These are phyloP conservation scores for Sussaba pulchella DNA, from an alignment of 2,888 invertebrate species.

Conservation along the genomic window DNA sequence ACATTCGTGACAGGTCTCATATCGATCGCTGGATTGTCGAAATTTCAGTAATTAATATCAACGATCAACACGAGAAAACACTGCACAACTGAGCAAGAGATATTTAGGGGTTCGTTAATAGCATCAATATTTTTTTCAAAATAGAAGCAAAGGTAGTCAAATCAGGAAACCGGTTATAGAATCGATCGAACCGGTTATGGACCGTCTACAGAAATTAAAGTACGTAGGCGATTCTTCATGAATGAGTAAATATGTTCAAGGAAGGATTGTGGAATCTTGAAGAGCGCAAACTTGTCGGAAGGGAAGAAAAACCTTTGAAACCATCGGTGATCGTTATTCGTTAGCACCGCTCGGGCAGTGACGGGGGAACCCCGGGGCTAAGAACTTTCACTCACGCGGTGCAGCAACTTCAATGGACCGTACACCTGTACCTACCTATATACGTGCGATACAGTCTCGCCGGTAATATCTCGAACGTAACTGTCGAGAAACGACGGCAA, in stretches of 20 bases:
- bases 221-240: no score
- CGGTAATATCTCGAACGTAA: not conserved
- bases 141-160: no score
- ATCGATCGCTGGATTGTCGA: no score
- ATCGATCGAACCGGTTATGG: no score
- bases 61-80: no score
- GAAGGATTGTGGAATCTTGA: not conserved
- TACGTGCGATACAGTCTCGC: not conserved
- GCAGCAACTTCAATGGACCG: conserved; percentile 51
- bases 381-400: conserved; percentile 69
- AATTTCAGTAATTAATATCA: no score
- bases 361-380: conserved; percentile 7
- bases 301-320: conserved; percentile 28
- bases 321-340: conserved; percentile 50
- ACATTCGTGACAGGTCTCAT: no score
- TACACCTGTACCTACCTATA: conserved; percentile 10
- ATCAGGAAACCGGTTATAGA: no score
- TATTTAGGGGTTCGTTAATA: no score
- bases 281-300: not conserved
- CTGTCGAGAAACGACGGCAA: conserved; percentile 10
- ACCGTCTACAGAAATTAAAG: no score
- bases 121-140: no score
- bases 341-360: conserved; percentile 51
- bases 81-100: not conserved
- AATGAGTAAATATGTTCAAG: not conserved